Conservation (phyloP, 1,140 invertebrate species). For the Drosophila sturtevanti region DNA sequence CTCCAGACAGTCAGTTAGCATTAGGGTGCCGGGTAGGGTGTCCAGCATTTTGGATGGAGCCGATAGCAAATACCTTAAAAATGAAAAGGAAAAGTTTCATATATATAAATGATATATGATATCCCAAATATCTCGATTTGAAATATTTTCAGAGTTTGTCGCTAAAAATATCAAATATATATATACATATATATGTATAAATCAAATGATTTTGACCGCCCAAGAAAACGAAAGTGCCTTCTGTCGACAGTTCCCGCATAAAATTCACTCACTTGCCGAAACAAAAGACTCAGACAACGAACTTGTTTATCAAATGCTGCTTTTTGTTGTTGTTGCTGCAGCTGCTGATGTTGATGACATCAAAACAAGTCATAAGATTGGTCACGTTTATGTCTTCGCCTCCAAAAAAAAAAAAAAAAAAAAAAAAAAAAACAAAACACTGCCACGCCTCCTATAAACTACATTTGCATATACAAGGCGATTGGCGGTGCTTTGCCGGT, state of each 20-base stretch:
- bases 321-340: conserved; percentile 20
- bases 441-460: conserved; percentile 3
- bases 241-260: background rate
- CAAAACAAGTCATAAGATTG: conserved; percentile 61
- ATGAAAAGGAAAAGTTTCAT: conserved; percentile 40
- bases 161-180: too few species aligned
- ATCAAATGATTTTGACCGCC: background rate
- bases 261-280: background rate
- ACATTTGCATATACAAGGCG: conserved; percentile 52
- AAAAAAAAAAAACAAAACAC: conserved; percentile 2
- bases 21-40: conserved; percentile 94
- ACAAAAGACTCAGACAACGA: conserved; percentile 59
- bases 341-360: conserved; percentile 26
- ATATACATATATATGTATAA: background rate
- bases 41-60: conserved; percentile 94
- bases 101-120: background rate
- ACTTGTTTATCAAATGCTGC: conserved; percentile 37
- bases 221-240: conserved; percentile 46
- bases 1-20: conserved; percentile 96
- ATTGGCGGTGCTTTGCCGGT: conserved; percentile 16
- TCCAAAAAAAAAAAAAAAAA: conserved; percentile 14
- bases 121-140: background rate
- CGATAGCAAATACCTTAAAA: conserved; percentile 91
- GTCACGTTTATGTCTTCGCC: conserved; percentile 62
- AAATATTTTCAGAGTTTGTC: background rate